Base-by-base conservation (phyloP, 37 sponge, comb jelly and placozoan species). In the Tethya wilhelma region DNA sequence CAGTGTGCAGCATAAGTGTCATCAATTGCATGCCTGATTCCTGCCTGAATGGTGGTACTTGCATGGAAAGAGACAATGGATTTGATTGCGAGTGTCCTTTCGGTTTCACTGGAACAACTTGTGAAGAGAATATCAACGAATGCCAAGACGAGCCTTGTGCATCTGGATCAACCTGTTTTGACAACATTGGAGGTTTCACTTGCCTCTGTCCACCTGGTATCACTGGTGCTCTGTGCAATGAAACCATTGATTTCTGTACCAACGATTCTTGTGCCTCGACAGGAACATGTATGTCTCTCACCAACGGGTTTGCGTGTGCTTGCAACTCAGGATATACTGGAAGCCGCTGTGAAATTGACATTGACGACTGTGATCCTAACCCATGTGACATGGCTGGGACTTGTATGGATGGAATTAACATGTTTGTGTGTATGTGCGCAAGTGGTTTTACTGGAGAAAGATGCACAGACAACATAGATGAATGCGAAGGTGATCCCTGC, bases 301-400 rank as follows among this genome's bases (percentile, higher is more conserved):
- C 5, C 7, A 22, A 4, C 19, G 49, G 49, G 1, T 78, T 78
- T 64, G 67, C 19, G 42, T 85, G 86, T 33, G 28, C 2, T 4
- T 85, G 86, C n/a, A 37, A 43, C 31, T 41, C 58, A 20, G 87
- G 83, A 29, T 87, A 63, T 44, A 68, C 66, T 8, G 87, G 87
- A 22, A 38, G 12, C 0, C 28, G 38, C 17, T 82, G 83, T 64
- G 75, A 60, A 7, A 59, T 26, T 7, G 34, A 58, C 55, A 59
- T 82, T 4, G 53, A 82, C 38, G 63, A 73, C n/a, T n/a, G n/a
- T n/a, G n/a, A n/a, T n/a, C n/a, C n/a, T n/a, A n/a, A n/a, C n/a
- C n/a, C n/a, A n/a, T 5, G 32, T 4, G 31, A 37, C 26, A 14
- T 4, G 17, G 75, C 83, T 9, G 72, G 83, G 55, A 45, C 80